Evolutionary conservation across 2,113 vertebrate genomes (phyloP), one percentile per base, ranked within the genome.

Genomic region (Chitala chitala): DNA sequence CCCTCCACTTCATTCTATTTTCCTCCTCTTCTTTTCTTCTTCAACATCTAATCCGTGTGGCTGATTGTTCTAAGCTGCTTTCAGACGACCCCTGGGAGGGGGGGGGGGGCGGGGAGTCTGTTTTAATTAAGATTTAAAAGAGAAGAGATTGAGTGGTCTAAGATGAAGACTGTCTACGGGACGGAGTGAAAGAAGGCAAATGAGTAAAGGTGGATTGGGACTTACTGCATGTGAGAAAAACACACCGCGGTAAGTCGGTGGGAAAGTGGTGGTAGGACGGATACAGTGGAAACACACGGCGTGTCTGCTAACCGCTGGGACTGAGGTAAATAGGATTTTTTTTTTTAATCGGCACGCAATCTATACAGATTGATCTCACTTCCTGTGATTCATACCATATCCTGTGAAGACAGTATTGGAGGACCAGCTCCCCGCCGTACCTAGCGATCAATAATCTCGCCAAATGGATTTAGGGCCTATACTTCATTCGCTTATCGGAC

Each of bases 21-120:
- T 75, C 75, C 86, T 77, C 59, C 79, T 82, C 80, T 61, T 83
- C 78, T 84, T 82, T 88, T 87, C 80, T 85, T 88, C 85, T 86
- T 42, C 22, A 83, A 84, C 83, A 84, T 85, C 84, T 90, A 89
- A 88, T 90, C 87, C 78, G 59, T 89, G 80, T 83, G 83, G 84
- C 87, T 91, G 90, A 90, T 90, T 91, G 88, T 90, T 89, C 88
- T 90, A 91, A 90, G 87, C 86, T 88, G 87, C 89, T 89, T 88
- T 90, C 84, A 88, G 82, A 76, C 79, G 76, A 81, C 84, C 87
- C 82, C 71, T 84, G 80, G 85, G 88, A 85, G 72, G 80, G 29
- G 81, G 72, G 80, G 29, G 81, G 66, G 77, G 74, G 74, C 66
- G 78, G 70, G 75, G 83, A 89, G 82, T 87, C 87, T 78, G 78